Evolutionary conservation across 2,113 vertebrate species (phyloP).

Genomic region (Megaceryle torquata): DNA sequence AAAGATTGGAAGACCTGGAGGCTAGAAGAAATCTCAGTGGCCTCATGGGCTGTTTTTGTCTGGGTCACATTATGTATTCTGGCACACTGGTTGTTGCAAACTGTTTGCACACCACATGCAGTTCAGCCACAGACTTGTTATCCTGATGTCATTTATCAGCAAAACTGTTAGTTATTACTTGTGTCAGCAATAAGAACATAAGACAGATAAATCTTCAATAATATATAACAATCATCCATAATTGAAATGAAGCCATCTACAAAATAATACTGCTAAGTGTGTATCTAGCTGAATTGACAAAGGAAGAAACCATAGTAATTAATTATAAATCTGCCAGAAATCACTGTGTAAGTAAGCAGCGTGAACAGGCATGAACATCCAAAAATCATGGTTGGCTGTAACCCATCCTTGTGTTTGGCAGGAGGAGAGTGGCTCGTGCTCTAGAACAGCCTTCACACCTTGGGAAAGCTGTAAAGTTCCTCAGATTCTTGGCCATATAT

Average conservation of each 20-base stretch:
- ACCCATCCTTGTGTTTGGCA: neutral
- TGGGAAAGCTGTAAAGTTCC: neutral
- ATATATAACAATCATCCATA: conserved; percentile 5
- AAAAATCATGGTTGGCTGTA: neutral
- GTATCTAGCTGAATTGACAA: neutral
- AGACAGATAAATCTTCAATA: conserved; percentile 29
- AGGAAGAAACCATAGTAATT: neutral
- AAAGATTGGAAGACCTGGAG: neutral
- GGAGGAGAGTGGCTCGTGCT: neutral
- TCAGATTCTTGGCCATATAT: neutral
- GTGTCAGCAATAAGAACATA: neutral
- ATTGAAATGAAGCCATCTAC: conserved; percentile 29
- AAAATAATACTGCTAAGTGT: neutral
- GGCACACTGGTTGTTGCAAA: neutral
- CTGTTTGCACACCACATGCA: neutral
- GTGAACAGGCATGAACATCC: neutral
- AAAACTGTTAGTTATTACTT: conserved; percentile 15
- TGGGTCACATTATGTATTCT: neutral
- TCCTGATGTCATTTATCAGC: neutral
- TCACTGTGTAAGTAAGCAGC: neutral
- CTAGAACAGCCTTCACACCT: neutral
- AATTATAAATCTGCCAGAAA: neutral
- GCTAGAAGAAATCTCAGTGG: neutral
- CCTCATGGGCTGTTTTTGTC: neutral
- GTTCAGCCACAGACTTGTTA: neutral